Base-by-base conservation (phyloP, 1,140 invertebrate species). In the Magallana ariakensis region DNA sequence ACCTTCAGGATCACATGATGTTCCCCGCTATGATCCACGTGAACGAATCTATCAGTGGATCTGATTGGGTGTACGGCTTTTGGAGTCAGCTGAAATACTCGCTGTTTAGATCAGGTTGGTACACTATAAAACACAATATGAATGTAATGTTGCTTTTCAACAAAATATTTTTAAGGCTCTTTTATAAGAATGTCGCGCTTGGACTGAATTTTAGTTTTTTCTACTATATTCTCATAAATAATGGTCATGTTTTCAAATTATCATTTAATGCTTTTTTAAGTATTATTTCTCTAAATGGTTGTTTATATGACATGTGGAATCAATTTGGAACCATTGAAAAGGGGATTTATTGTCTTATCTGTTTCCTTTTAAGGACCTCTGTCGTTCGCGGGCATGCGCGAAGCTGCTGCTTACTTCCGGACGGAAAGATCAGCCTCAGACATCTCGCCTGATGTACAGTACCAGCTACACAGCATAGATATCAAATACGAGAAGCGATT, bases 1-100 rank as follows among this genome's bases (percentile, higher is more conserved):
- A 99, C 94, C 95, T 99, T 0, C 97, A 97, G 88, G 97, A 97
- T 91, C 97, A 97, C 84, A 16, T 90, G 56, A 84, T 90, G 85
- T 66, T 90, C 15, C 85, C 87, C 10, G 75, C 89, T 0, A 82
- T 85, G 11, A 66, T 90, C 7, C 57, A 82, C 3, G 89, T 91
- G n/a, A 90, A 90, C 56, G 57, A 83, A 0, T 87, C 87, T 75
- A 33, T 85, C 4, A 88, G 84, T 33, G 85, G 89, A 15, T 87
- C 89, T 4, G 81, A 89, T 9, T 89, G 89, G 56, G 57, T 90
- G 10, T 80, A 75, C 54, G 86, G 85, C 33, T 62, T 81, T 46
- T 89, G 54, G 57, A 85, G 89, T 6, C 53, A 89, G 4, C 7
- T 90, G 15, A 84, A 91, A 46, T 92, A 92, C 84, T 13, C 81